A percentile compares a stretch with the other conserved stretches of the same genome.
phyloP scores from a whole-genome alignment of 2,113 vertebrate species.

The Pogonocichla stellata region DNA sequence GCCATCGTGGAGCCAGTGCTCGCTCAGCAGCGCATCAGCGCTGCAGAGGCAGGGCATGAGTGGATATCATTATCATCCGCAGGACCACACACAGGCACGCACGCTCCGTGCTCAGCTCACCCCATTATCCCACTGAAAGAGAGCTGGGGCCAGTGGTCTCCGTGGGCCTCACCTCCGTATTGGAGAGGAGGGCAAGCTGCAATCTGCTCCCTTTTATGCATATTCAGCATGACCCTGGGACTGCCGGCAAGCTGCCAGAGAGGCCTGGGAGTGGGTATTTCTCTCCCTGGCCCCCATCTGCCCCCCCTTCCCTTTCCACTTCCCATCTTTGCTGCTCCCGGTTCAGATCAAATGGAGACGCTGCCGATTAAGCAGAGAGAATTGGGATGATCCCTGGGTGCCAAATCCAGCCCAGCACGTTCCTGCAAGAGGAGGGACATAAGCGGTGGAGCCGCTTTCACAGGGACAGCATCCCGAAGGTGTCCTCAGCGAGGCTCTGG shows the following conservation, averaged over 20 bases:
- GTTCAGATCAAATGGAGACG: background rate
- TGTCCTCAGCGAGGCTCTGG: rapidly evolving
- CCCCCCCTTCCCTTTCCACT: background rate
- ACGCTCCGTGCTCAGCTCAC: conserved; percentile 14
- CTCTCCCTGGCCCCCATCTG: background rate
- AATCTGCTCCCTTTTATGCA: conserved; percentile 57
- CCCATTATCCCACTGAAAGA: conserved; percentile 50
- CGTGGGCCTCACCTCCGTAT: conserved; percentile 13
- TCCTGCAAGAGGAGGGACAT: background rate
- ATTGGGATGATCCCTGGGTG: background rate
- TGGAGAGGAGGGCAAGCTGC: conserved; percentile 14
- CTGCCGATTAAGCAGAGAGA: background rate
- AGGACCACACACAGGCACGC: conserved; percentile 59
- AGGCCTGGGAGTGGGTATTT: background rate
- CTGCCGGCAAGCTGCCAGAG: conserved; percentile 39
- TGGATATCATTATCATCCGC: conserved; percentile 28
- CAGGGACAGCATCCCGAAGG: background rate
- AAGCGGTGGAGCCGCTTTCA: background rate
- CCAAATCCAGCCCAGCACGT: background rate
- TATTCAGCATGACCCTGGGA: conserved; percentile 32
- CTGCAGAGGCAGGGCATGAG: conserved; percentile 1
- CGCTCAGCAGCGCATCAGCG: background rate
- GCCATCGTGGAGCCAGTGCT: rapidly evolving
- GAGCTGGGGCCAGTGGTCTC: conserved; percentile 28
- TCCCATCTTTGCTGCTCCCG: background rate